Base-by-base conservation (phyloP, 2,797 vertebrate species). In the Rousettus madagascariensis region DNA sequence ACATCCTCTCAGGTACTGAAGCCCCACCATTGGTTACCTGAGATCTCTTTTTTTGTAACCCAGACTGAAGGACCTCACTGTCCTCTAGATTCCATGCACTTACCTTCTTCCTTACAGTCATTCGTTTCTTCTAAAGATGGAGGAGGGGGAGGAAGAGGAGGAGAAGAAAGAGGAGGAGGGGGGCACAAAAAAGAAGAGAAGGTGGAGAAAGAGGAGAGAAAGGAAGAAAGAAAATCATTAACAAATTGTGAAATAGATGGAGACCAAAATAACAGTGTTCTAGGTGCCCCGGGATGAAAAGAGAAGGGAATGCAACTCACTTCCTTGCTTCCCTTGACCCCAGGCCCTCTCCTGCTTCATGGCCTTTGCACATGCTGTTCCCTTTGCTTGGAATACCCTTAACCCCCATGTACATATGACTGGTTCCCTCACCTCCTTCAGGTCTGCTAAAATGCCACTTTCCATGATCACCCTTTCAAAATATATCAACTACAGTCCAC, bases 41-140 rank as follows among this genome's bases (percentile, higher is more conserved):
- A n/a, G 28, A 13, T 8, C 43, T 12, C 61, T 20, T 26, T 22
- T 33, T 9, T 7, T 16, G 0, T 7, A 41, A 19, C 30, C 33
- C 17, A 15, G 36, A 33, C 75, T 2, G 26, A 71, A 85, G 65
- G 41, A 20, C 6, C 82, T 38, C 51, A 0, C 24, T 10, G 65
- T 17, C 24, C 8, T 86, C 8, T 2, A 11, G 8, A 19, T 26
- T 8, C 13, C 33, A 2, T 0, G 0, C 38, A 88, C 95, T 72
- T 12, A 97, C 97, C 95, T 92, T 51, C 90, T 2, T 97, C 86
- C 36, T 91, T 91, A 57, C 95, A 97, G 79, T 72, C 53, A 6
- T 2, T 86, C 8, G 72, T 91, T 89, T 97, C 95, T 79, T 97
- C 95, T 97, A n/a, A 49, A 55, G 51, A 69, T 8, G 46, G 68